These are phyloP conservation scores for Anoplius nigerrimus DNA, from an alignment of 2,888 invertebrate species.

Conservation along the genomic window DNA sequence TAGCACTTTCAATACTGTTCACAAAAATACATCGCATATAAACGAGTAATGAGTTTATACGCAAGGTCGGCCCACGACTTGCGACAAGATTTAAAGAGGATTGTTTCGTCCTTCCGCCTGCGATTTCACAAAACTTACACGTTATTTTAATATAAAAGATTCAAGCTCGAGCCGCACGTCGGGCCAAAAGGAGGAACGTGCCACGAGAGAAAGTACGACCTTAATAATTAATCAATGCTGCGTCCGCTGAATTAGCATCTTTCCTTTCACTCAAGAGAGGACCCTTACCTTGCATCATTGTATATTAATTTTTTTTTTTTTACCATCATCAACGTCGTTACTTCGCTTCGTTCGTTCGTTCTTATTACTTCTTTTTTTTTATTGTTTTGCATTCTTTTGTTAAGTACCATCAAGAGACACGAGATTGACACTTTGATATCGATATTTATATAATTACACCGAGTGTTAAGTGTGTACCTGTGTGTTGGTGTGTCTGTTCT, in stretches of 20 bases:
- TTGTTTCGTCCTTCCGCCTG: slow-evolving; percentile 22
- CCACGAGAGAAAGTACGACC: slow-evolving; percentile 50
- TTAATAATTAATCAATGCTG: slow-evolving; percentile 16
- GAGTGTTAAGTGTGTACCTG: slow-evolving; percentile 45
- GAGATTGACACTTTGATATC: slow-evolving; percentile 69
- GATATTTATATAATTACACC: slow-evolving; percentile 67
- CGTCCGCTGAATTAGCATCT: not conserved
- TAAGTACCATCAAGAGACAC: slow-evolving; percentile 70
- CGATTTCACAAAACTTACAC: slow-evolving; percentile 38
- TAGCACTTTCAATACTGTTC: slow-evolving; percentile 73
- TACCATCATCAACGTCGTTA: not conserved
- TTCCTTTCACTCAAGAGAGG: not conserved
- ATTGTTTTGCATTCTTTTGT: slow-evolving; percentile 33
- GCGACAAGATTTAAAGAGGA: slow-evolving; percentile 47
- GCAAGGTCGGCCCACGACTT: slow-evolving; percentile 55
- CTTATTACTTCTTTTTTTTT: not conserved
- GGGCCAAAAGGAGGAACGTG: slow-evolving; percentile 53
- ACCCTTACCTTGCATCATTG: not conserved
- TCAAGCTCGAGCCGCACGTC: slow-evolving; percentile 50
- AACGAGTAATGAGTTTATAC: slow-evolving; percentile 59
- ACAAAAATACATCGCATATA: slow-evolving; percentile 73
- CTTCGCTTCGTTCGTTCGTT: not conserved
- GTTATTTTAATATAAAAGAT: slow-evolving; percentile 33
- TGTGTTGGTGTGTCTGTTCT: not conserved
- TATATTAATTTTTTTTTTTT: slow-evolving; percentile 17